phyloP scores from a whole-genome alignment of 2,113 vertebrate genomes.

The Pitta sordida region DNA sequence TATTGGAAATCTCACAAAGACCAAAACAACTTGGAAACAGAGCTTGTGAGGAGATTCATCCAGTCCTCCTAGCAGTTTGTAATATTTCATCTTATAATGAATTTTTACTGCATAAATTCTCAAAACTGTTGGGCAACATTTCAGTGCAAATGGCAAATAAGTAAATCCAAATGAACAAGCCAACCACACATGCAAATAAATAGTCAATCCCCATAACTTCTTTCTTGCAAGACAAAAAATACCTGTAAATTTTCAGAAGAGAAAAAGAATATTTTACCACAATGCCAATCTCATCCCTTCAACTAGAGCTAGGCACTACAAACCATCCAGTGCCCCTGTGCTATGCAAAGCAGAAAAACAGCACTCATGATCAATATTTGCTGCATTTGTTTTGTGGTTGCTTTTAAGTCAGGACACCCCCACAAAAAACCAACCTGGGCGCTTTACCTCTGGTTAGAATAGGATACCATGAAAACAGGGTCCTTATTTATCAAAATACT shows the following conservation, averaged over 20 bases:
- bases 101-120: background rate
- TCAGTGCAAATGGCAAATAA: background rate
- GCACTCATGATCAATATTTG: background rate
- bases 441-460: background rate
- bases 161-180: background rate
- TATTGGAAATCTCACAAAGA: background rate
- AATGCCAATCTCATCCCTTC: background rate
- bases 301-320: background rate
- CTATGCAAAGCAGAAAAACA: background rate
- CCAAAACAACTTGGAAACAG: background rate
- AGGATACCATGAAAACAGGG: background rate
- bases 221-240: background rate
- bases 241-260: background rate
- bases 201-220: background rate
- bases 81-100: background rate
- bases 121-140: background rate
- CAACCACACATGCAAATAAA: background rate
- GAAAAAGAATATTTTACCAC: background rate
- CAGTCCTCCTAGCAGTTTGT: background rate
- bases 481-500: background rate
- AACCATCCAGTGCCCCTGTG: background rate
- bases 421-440: rapidly evolving
- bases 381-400: background rate
- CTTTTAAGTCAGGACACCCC: no score
- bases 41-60: background rate